Percentiles rank a stretch among this genome's conserved stretches.
These are phyloP conservation scores for Scaptomyza hsui DNA, from an alignment of 1,140 invertebrate species.

Conservation along the genomic window DNA sequence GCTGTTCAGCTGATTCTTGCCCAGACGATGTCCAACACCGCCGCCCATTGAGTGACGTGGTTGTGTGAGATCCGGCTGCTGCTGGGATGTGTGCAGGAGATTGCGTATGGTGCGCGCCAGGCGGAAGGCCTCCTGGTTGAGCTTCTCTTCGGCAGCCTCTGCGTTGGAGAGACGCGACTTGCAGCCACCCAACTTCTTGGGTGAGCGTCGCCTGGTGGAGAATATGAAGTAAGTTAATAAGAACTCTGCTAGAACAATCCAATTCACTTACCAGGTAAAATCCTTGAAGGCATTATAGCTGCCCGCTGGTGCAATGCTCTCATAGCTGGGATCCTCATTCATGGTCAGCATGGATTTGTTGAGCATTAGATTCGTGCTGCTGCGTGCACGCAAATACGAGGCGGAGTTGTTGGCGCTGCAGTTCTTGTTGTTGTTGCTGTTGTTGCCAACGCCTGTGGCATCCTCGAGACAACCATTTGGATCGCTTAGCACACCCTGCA, in stretches of 20 bases:
- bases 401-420: slow-evolving; percentile 18
- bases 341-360: slow-evolving; percentile 71
- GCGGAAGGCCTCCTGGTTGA: slow-evolving; percentile 88
- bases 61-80: slow-evolving; percentile 87
- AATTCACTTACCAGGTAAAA: slow-evolving; percentile 84
- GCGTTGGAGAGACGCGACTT: slow-evolving; percentile 54
- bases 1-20: slow-evolving; percentile 52
- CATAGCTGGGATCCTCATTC: slow-evolving; percentile 73
- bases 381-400: slow-evolving; percentile 82
- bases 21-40: slow-evolving; percentile 46
- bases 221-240: neutral
- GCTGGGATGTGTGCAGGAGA: slow-evolving; percentile 85
- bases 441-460: neutral
- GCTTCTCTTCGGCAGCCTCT: slow-evolving; percentile 86
- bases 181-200: slow-evolving; percentile 65
- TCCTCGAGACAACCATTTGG: slow-evolving; percentile 73
- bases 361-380: slow-evolving; percentile 77
- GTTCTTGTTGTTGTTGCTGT: neutral
- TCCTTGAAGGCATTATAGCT: slow-evolving; percentile 84
- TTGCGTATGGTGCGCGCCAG: slow-evolving; percentile 88
- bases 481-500: slow-evolving; percentile 71
- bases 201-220: slow-evolving; percentile 69
- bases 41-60: slow-evolving; percentile 60
- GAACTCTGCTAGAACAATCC: neutral
- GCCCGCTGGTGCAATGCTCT: slow-evolving; percentile 68